A percentile compares a stretch with the other conserved stretches of the same genome.
Conservation (phyloP, 2,888 invertebrate species). For the Caenorhabditis zanzibari region DNA sequence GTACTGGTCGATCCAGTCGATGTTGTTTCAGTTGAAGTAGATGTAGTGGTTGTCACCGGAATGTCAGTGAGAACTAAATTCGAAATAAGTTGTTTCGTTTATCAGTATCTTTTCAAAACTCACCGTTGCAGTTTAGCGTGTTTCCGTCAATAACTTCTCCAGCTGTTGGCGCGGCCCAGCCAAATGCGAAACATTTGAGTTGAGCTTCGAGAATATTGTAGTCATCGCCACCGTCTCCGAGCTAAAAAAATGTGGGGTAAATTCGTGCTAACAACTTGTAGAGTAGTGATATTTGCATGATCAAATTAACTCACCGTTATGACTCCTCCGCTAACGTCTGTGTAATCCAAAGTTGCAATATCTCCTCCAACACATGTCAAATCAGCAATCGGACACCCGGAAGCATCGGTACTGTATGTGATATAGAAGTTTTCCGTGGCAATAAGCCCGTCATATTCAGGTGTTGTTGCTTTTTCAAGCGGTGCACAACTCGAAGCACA, state of each 20-base stretch:
- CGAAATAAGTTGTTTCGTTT: constrained; percentile 2
- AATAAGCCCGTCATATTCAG: constrained; percentile 45
- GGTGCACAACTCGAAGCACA: constrained; percentile 46
- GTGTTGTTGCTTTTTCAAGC: constrained; percentile 42
- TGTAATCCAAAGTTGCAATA: constrained; percentile 48
- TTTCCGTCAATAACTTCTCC: constrained; percentile 33
- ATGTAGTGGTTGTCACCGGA: constrained; percentile 48
- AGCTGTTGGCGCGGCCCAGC: constrained; percentile 49
- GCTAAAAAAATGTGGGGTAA: constrained; percentile 28
- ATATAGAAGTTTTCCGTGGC: constrained; percentile 63
- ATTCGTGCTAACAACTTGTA: too few species aligned
- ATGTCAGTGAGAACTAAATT: constrained; percentile 57
- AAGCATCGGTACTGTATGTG: constrained; percentile 43
- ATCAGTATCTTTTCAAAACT: not conserved
- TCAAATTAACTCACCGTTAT: constrained; percentile 49
- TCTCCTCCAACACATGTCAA: constrained; percentile 60
- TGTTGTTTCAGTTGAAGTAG: constrained; percentile 21
- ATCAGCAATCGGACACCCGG: constrained; percentile 42
- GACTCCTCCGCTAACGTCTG: not conserved
- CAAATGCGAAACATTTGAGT: constrained; percentile 54
- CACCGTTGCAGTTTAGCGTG: constrained; percentile 55
- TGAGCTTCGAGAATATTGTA: constrained; percentile 59
- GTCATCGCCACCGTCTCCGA: constrained; percentile 39
- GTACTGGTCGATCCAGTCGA: constrained; percentile 41
- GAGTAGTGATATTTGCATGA: too few species aligned